phyloP scores from a whole-genome alignment of 1,140 invertebrate species.

The Brachystomella parvula region DNA sequence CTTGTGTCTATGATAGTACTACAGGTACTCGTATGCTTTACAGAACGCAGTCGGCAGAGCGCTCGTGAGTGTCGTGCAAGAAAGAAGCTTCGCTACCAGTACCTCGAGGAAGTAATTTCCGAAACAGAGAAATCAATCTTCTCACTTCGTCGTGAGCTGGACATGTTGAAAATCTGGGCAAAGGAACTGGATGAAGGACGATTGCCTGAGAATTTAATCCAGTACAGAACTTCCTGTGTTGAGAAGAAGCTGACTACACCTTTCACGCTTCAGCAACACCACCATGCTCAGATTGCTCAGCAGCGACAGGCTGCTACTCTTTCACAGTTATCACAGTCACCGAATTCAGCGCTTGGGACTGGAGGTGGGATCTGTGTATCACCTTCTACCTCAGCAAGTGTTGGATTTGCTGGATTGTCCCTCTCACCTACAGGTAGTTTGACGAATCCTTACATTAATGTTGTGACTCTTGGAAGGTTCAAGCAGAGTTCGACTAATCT shows the following conservation, averaged over 20 bases:
- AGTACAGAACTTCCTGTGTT: slow-evolving; percentile 39
- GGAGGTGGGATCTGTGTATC: slow-evolving; percentile 18
- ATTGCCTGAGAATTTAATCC: slow-evolving; percentile 65
- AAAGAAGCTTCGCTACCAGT: slow-evolving; percentile 94
- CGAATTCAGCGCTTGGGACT: slow-evolving; percentile 12
- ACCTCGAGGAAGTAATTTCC: slow-evolving; percentile 88
- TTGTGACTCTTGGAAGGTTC: not conserved
- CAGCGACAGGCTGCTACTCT: slow-evolving; percentile 15
- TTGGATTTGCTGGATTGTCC: slow-evolving; percentile 12
- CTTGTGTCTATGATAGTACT: not conserved
- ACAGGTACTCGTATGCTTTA: not conserved
- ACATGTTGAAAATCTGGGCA: slow-evolving; percentile 71
- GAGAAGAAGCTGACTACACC: slow-evolving; percentile 24
- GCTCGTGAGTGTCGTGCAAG: slow-evolving; percentile 91
- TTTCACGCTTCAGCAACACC: slow-evolving; percentile 21
- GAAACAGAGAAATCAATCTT: slow-evolving; percentile 91
- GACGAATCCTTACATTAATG: slow-evolving; percentile 24
- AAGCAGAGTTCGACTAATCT: not conserved
- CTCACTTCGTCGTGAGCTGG: slow-evolving; percentile 77
- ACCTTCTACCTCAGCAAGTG: not conserved
- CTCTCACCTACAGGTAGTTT: slow-evolving; percentile 14
- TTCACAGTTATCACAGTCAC: not conserved
- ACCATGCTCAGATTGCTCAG: slow-evolving; percentile 18
- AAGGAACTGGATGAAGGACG: slow-evolving; percentile 67
- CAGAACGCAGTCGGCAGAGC: slow-evolving; percentile 91